Evolutionary conservation across 2,888 invertebrate species (phyloP).

Genomic region (Theretra japonica): DNA sequence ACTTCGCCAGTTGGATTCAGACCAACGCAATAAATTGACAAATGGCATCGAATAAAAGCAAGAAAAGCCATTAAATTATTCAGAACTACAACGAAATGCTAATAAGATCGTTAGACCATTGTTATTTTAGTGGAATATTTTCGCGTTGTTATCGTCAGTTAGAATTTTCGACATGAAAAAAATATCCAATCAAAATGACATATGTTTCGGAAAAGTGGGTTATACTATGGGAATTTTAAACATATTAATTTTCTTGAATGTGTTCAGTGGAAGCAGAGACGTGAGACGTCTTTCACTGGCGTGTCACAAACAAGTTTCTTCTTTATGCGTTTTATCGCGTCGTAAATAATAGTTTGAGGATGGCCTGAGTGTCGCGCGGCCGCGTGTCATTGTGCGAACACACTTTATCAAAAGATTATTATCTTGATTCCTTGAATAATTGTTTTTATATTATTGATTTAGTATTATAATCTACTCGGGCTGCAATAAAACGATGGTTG

Average conservation of each 20-base stretch:
- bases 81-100: constrained; percentile 6
- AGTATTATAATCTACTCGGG: constrained; percentile 45
- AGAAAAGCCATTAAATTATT: constrained; percentile 15
- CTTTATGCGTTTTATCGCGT: constrained; percentile 45
- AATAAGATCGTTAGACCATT: constrained; percentile 10
- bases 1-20: background rate
- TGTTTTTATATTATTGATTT: constrained; percentile 48
- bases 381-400: constrained; percentile 19
- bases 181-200: constrained; percentile 1
- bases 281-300: constrained; percentile 19
- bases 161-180: background rate
- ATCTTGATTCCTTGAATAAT: constrained; percentile 45
- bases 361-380: background rate
- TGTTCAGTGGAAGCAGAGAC: background rate
- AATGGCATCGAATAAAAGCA: constrained; percentile 4
- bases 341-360: constrained; percentile 48
- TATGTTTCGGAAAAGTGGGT: constrained; percentile 26
- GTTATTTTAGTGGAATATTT: constrained; percentile 19
- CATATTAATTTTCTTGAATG: constrained; percentile 21
- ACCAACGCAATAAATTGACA: constrained; percentile 25
- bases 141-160: background rate
- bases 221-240: constrained; percentile 8
- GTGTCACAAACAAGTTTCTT: constrained; percentile 20
- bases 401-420: constrained; percentile 38
- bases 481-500: constrained; percentile 43